Conservation (phyloP, 2,797 vertebrate species). For the Dipus sagitta region DNA sequence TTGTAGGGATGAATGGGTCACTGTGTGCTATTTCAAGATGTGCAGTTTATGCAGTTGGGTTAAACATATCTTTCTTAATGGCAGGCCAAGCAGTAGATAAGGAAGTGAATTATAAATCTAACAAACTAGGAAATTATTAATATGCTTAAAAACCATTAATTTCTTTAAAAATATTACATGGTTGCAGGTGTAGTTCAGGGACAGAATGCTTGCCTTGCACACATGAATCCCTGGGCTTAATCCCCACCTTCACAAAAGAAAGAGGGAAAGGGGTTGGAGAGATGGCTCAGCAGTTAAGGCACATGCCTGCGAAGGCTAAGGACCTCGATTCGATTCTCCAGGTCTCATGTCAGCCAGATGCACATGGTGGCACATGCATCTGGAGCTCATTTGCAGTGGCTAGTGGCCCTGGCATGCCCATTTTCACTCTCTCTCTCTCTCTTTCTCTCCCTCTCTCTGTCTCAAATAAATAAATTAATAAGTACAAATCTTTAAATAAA, state of each 20-base stretch:
- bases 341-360: too few relatives aligned
- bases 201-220: not conserved
- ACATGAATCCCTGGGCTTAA: not conserved
- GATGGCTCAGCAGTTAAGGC: too few relatives aligned
- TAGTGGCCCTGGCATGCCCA: too few relatives aligned
- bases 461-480: too few relatives aligned
- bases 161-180: not conserved
- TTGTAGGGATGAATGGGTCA: not conserved
- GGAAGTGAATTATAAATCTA: not conserved
- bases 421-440: too few relatives aligned
- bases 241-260: not conserved
- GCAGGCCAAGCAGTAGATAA: not conserved
- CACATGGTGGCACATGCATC: too few relatives aligned
- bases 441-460: too few relatives aligned
- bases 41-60: not conserved
- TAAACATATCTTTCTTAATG: not conserved
- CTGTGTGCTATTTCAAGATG: not conserved
- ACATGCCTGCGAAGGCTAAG: too few relatives aligned
- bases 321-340: too few relatives aligned
- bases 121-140: conserved; percentile 42
- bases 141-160: not conserved
- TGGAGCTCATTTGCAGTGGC: too few relatives aligned
- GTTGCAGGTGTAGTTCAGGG: not conserved
- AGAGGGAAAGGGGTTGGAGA: not conserved
- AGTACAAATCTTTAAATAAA: not conserved